These are phyloP conservation scores for Plestiodon gilberti DNA, from an alignment of 2,113 vertebrate genomes.

Conservation along the genomic window DNA sequence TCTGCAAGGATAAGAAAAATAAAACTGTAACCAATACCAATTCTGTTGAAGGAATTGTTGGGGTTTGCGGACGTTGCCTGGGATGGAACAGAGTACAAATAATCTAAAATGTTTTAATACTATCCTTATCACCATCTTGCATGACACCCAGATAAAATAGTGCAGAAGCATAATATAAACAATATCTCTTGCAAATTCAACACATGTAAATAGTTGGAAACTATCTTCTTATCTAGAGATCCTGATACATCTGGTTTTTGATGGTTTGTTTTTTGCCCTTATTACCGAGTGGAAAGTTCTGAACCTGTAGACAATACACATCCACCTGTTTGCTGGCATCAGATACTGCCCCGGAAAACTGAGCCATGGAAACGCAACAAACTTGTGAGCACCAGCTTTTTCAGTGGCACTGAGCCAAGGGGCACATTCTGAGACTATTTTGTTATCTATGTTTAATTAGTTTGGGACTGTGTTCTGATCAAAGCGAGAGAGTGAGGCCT, in stretches of 20 bases:
- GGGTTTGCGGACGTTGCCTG: background rate
- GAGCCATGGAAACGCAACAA: background rate
- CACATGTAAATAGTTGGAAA: background rate
- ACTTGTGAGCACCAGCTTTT: background rate
- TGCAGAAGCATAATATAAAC: background rate
- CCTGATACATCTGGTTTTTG: background rate
- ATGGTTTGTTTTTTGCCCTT: background rate
- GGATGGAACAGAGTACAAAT: background rate
- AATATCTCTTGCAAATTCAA: background rate
- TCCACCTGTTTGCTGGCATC: fast-evolving
- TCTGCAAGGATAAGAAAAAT: background rate
- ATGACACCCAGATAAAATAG: background rate
- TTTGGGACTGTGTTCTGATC: background rate
- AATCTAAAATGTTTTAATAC: background rate
- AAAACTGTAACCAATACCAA: background rate
- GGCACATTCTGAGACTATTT: background rate
- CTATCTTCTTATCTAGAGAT: background rate
- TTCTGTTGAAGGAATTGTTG: background rate
- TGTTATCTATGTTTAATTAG: background rate
- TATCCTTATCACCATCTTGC: background rate
- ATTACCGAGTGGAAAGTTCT: background rate
- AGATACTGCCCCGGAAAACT: background rate
- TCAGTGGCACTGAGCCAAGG: fast-evolving
- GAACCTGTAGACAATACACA: background rate
- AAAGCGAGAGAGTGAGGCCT: background rate